A percentile compares a stretch with the other conserved stretches of the same genome.
Conservation (phyloP, 2,888 invertebrate genomes). For the Eupelmus urozonus region DNA sequence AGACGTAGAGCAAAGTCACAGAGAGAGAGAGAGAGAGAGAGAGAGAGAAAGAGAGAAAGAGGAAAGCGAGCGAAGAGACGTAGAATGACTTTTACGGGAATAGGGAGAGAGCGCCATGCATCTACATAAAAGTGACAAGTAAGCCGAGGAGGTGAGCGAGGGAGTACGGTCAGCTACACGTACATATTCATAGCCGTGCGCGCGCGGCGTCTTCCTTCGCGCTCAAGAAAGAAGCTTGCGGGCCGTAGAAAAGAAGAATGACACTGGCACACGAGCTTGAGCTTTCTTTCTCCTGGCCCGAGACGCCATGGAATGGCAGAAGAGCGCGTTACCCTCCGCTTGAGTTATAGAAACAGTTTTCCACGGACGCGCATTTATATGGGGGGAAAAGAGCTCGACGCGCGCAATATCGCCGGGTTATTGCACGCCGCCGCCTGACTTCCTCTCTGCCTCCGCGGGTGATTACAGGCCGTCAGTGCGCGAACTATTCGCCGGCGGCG, state of each 20-base stretch:
- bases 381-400: not conserved
- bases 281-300: conserved; percentile 24
- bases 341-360: conserved; percentile 52
- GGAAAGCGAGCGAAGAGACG: not conserved
- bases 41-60: not conserved
- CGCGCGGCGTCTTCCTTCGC: not conserved
- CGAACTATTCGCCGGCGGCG: not conserved
- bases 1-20: conserved; percentile 2
- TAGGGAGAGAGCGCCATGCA: conserved; percentile 45
- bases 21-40: not conserved
- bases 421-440: conserved; percentile 43
- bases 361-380: conserved; percentile 3
- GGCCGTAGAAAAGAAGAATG: conserved; percentile 44
- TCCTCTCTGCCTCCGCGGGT: conserved; percentile 33
- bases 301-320: conserved; percentile 44
- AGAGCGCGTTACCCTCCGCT: conserved; percentile 15
- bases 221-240: not conserved
- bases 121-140: conserved; percentile 58
- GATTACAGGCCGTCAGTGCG: conserved; percentile 28
- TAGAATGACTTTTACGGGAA: conserved; percentile 39
- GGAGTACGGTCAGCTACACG: not conserved
- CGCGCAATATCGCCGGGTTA: conserved; percentile 41
- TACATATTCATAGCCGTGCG: not conserved
- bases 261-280: conserved; percentile 14
- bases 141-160: too few species aligned